Evolutionary conservation across 2,888 invertebrate genomes (phyloP).

Genomic region (Tenthredo notha): DNA sequence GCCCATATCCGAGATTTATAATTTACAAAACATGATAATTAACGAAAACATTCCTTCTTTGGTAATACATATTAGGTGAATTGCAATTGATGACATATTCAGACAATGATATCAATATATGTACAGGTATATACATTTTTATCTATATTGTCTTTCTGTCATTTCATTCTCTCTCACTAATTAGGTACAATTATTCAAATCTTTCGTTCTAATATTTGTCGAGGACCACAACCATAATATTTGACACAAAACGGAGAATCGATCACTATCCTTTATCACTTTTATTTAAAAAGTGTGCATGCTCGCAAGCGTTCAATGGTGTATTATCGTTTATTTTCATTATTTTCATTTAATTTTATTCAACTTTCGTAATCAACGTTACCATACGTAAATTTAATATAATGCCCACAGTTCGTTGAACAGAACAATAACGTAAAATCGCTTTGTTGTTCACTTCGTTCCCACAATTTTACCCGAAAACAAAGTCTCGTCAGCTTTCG

Average conservation of each 20-base stretch:
- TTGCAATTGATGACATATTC: slow-evolving; percentile 42
- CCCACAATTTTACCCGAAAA: background rate
- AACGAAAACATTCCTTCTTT: slow-evolving; percentile 68
- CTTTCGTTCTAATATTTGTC: slow-evolving; percentile 61
- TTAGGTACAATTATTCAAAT: slow-evolving; percentile 40
- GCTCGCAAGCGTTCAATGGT: slow-evolving; percentile 16
- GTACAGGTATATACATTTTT: slow-evolving; percentile 72
- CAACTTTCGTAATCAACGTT: slow-evolving; percentile 27
- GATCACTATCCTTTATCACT: slow-evolving; percentile 44
- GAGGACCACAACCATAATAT: slow-evolving; percentile 53
- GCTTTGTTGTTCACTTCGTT: background rate
- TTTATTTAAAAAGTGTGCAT: slow-evolving; percentile 29
- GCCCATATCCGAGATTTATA: slow-evolving; percentile 12
- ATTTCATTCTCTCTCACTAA: slow-evolving; percentile 50
- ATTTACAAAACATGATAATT: slow-evolving; percentile 57
- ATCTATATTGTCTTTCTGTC: slow-evolving; percentile 50
- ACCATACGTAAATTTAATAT: slow-evolving; percentile 27
- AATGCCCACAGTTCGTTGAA: slow-evolving; percentile 48
- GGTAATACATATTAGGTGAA: slow-evolving; percentile 39
- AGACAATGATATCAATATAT: slow-evolving; percentile 62
- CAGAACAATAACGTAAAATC: slow-evolving; percentile 18
- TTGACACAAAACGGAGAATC: slow-evolving; percentile 48
- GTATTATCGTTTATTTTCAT: background rate
- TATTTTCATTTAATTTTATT: background rate
- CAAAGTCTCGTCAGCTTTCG: background rate